Evolutionary conservation across 2,888 invertebrate genomes (phyloP).

Genomic region (Apamea sordens): DNA sequence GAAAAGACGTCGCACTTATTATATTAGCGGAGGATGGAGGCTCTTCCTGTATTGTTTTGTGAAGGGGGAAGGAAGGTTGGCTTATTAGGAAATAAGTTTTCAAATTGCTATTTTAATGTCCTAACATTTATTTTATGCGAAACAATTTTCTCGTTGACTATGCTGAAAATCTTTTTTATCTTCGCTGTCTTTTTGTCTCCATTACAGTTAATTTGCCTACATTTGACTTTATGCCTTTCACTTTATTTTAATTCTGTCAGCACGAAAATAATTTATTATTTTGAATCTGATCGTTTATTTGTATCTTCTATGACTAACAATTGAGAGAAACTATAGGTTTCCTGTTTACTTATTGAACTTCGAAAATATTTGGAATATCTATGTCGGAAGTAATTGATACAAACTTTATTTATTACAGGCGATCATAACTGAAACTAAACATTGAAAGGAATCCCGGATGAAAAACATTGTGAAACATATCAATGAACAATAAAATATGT

Average conservation of each 20-base stretch:
- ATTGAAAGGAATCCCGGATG: neutral
- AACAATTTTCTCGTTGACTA: neutral
- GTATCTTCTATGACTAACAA: neutral
- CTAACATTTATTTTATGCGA: neutral
- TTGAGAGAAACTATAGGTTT: neutral
- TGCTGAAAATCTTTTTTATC: neutral
- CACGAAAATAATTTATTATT: neutral
- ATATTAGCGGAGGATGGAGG: slow-evolving; percentile 69
- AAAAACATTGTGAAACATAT: slow-evolving; percentile 5
- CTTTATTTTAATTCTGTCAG: too few relatives aligned
- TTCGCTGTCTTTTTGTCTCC: neutral
- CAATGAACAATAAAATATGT: neutral
- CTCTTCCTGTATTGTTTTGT: slow-evolving; percentile 38
- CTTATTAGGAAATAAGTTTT: slow-evolving; percentile 28
- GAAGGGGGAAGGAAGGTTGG: neutral
- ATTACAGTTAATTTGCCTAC: neutral
- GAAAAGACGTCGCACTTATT: slow-evolving; percentile 69
- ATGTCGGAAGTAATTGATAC: slow-evolving; percentile 7
- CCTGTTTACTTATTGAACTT: neutral
- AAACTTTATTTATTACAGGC: neutral
- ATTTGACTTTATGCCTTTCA: neutral
- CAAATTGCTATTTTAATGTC: slow-evolving; percentile 4
- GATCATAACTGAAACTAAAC: slow-evolving; percentile 15
- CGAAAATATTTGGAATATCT: neutral
- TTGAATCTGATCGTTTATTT: neutral